Evolutionary conservation across 1,140 invertebrate species (phyloP), one percentile per base, ranked within the genome.

Genomic region (Euglossa dilemma): DNA sequence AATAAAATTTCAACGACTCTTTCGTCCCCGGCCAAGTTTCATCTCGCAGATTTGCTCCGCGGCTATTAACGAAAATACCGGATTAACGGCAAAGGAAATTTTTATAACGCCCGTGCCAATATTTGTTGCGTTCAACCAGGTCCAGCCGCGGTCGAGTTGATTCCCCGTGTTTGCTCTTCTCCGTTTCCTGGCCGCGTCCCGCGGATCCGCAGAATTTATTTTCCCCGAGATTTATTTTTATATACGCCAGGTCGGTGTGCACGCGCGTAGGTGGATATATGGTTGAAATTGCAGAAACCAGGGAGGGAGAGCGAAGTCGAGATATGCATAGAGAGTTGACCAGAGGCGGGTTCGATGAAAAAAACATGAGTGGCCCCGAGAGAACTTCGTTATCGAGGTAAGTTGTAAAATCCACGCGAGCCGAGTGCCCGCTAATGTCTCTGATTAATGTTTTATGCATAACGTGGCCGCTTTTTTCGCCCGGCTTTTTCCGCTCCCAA

Each of bases 301-400:
- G 36, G 4, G 36, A 36, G 54, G 23, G n/a, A 36, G 43, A 61
- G 28, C 9, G 18, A 47, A 57, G 25, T 11, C 12, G 71, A 81
- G 75, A 74, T 81, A 81, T 66, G 71, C 61, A 56, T 74, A 63
- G 12, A 63, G 12, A 54, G 71, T 56, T 47, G 72, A 16, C 43
- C 50, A 25, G 8, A 45, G 61, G 12, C 36, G 28, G 57, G 11
- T 61, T 56, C 63, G 1, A 75, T 75, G 72, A 81, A 81, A 81
- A 81, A 81, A 75, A 75, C 72, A 81, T 76, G 61, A 75, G 80
- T 50, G 61, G 11, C 72, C 72, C 61, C 67, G 20, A 6, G 72
- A 36, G 52, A 75, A 81, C 47, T 76, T 81, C 72, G 72, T 75
- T 75, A 67, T 50, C 80, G 61, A 76, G 80, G 72, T 81, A 81